phyloP scores from a whole-genome alignment of 2,113 vertebrate genomes.

The Hylia prasina region DNA sequence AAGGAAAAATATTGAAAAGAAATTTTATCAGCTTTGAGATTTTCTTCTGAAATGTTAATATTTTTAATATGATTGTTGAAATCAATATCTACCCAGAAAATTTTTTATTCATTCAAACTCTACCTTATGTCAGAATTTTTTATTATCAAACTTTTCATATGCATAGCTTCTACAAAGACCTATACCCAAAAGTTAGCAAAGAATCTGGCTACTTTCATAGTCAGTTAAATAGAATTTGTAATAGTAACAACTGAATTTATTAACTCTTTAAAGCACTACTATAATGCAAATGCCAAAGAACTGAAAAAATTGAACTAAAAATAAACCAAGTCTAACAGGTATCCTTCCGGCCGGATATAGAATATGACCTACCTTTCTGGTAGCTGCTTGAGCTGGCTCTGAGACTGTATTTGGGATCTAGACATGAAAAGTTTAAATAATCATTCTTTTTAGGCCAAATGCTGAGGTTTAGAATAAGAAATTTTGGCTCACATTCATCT shows the following conservation, averaged over 20 bases:
- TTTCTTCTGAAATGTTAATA: conserved; percentile 8
- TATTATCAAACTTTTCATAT: neutral
- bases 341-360: neutral
- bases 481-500: conserved; percentile 31
- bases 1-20: neutral
- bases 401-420: neutral
- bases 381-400: neutral
- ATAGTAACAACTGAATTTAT: neutral
- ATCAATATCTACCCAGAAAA: neutral
- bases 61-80: neutral
- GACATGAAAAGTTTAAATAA: conserved; percentile 38
- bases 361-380: neutral
- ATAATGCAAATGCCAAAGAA: neutral
- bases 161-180: neutral
- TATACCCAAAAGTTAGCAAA: neutral
- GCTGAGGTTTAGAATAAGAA: neutral
- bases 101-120: neutral
- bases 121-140: neutral
- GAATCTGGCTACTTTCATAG: neutral
- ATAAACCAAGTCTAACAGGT: neutral
- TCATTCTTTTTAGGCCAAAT: conserved; percentile 30
- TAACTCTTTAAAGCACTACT: neutral
- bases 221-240: neutral
- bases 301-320: neutral
- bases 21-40: neutral